phyloP scores from a whole-genome alignment of 2,888 invertebrate species.

The Adela reaumurella region DNA sequence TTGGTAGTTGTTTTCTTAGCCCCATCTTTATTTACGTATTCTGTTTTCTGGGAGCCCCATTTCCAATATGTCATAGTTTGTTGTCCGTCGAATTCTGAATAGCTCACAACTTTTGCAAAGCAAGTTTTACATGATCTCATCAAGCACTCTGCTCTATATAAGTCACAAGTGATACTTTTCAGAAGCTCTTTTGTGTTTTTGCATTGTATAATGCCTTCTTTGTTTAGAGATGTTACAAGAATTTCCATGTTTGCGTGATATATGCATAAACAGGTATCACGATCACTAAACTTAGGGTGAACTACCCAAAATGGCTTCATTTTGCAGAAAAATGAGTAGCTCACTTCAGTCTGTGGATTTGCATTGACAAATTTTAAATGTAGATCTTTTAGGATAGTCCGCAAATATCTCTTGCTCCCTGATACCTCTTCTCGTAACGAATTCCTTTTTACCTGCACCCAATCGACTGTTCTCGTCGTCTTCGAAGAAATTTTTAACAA shows the following conservation, averaged over 20 bases:
- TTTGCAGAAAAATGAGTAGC: slow-evolving; percentile 10
- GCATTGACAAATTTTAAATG: slow-evolving; percentile 9
- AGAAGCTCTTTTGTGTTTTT: slow-evolving; percentile 6
- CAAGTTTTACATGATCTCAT: slow-evolving; percentile 1
- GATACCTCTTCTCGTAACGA: slow-evolving; percentile 7
- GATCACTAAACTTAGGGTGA: slow-evolving; percentile 6
- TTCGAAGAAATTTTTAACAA: slow-evolving; percentile 9
- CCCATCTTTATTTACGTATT: slow-evolving; percentile 1
- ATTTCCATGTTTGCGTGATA: slow-evolving; percentile 10
- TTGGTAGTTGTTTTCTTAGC: slow-evolving; percentile 1
- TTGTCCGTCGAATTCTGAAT: slow-evolving; percentile 1
- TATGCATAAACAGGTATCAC: slow-evolving; percentile 12
- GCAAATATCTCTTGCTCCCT: slow-evolving; percentile 7
- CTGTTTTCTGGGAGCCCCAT: slow-evolving; percentile 1
- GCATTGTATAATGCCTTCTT: slow-evolving; percentile 6
- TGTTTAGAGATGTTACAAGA: slow-evolving; percentile 4
- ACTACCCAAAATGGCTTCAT: slow-evolving; percentile 12
- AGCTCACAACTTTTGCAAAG: neutral
- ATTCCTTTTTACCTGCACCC: slow-evolving; percentile 12
- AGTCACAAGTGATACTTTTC: slow-evolving; percentile 6
- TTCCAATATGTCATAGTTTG: slow-evolving; percentile 1
- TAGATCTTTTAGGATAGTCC: slow-evolving; percentile 6
- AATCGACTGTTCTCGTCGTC: slow-evolving; percentile 10
- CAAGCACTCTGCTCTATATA: slow-evolving; percentile 6
- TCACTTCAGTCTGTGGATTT: slow-evolving; percentile 3